Percentiles rank a stretch among this genome's conserved stretches.
Conservation (phyloP, 2,888 invertebrate species). For the Adelphocoris suturalis region DNA sequence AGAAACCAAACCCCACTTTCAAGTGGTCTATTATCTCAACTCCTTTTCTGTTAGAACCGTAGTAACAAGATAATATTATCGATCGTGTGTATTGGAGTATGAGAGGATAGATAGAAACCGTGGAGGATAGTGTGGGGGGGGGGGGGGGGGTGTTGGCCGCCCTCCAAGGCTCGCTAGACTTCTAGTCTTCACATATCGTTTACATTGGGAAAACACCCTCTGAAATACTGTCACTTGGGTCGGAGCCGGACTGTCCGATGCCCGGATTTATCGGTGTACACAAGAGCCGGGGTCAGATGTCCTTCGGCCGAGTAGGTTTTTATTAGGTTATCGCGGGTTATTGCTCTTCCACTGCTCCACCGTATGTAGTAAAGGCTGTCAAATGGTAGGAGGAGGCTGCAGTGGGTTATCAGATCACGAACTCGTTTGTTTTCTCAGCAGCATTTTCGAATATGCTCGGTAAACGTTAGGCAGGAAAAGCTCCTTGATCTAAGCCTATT, state of each 20-base stretch:
- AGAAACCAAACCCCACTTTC: neutral
- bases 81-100: slow-evolving; percentile 36
- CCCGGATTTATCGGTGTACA: slow-evolving; percentile 49
- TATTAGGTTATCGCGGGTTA: slow-evolving; percentile 10
- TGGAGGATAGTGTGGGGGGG: too few species aligned
- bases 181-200: slow-evolving; percentile 61
- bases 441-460: too few species aligned
- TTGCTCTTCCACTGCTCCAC: neutral
- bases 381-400: neutral
- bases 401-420: neutral
- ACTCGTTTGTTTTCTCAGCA: neutral
- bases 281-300: slow-evolving; percentile 1
- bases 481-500: too few species aligned
- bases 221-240: slow-evolving; percentile 25
- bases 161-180: slow-evolving; percentile 58
- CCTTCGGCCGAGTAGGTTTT: neutral
- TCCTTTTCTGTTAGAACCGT: slow-evolving; percentile 3
- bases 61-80: slow-evolving; percentile 36
- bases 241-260: slow-evolving; percentile 49
- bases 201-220: slow-evolving; percentile 60
- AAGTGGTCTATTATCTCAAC: neutral
- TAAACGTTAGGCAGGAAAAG: too few species aligned
- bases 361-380: neutral
- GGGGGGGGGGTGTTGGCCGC: slow-evolving; percentile 29
- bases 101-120: neutral